Base-by-base conservation (phyloP, 2,888 invertebrate species). In the Eilema griseolum region DNA sequence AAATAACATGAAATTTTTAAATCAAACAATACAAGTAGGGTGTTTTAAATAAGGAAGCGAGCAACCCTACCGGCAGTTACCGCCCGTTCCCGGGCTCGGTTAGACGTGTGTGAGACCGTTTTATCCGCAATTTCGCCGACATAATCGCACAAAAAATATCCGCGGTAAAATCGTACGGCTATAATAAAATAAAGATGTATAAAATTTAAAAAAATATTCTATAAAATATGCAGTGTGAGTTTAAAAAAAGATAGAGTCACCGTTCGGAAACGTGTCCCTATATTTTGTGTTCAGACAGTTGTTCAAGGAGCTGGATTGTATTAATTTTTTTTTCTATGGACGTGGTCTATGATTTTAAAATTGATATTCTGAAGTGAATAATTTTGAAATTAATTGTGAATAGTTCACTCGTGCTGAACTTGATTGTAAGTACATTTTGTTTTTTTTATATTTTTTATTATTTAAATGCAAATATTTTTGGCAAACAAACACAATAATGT, bases 51-150 rank as follows among this genome's bases (percentile, higher is more conserved):
- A 16, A 52, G 31, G 24, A 28, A 66, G 63, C 63, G 60, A 78
- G 82, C 77, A 81, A 80, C 75, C 62, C 26, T 33, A 69, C 14
- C 60, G 68, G 80, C 82, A 93, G 93, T 93, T 79, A 82, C 90
- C 92, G 93, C 93, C 93, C 93, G 92, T 78, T 82, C 88, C 87
- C 86, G 91, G 93, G 90, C 86, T 28, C 67, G 69, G 61, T 28
- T 66, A 70, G 81, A 80, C 81, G 90, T 74, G 74, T 63, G 23
- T 2, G 1, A 33, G 1, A 12, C 5, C 16, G 56, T 57, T 57
- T 33, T n/a, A 57, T 23, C 24, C 33, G 60, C 67, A 69, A 76
- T 82, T 76, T 74, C 67, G 74, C 66, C 71, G 71, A 66, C 65
- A 68, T 23, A 68, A 77, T 28, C 76, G 61, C 67, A 73, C 59